A percentile compares a stretch with the other conserved stretches of the same genome.
phyloP scores from a whole-genome alignment of 2,888 invertebrate species.

The Drosophila kuntzei region DNA sequence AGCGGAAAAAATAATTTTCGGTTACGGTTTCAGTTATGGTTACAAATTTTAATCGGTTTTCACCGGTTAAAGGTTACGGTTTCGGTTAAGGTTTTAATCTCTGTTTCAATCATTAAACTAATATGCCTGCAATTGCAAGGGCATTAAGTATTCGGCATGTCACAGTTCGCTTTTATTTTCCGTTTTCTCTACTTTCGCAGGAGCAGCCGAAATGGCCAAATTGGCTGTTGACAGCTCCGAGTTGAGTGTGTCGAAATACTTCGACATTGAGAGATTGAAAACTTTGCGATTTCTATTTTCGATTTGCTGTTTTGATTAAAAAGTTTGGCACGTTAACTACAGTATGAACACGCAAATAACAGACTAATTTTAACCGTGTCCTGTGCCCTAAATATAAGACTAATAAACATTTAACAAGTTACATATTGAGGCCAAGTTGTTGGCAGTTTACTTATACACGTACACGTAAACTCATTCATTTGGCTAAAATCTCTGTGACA shows the following conservation, averaged over 20 bases:
- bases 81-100: no score
- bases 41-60: no score
- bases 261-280: constrained; percentile 74
- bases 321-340: constrained; percentile 63
- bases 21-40: no score
- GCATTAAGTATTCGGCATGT: constrained; percentile 33
- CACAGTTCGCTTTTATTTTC: background rate
- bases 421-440: constrained; percentile 5
- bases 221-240: constrained; percentile 78
- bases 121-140: constrained; percentile 23
- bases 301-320: constrained; percentile 74
- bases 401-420: constrained; percentile 1
- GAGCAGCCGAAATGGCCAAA: constrained; percentile 57
- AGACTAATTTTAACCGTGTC: constrained; percentile 36
- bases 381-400: background rate
- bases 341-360: constrained; percentile 38
- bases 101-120: no score
- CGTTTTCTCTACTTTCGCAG: constrained; percentile 21
- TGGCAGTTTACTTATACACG: background rate
- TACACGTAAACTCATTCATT: background rate
- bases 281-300: constrained; percentile 72
- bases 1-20: no score
- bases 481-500: constrained; percentile 50
- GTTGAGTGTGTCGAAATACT: constrained; percentile 75
- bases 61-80: no score